A percentile compares a stretch with the other conserved stretches of the same genome.
Conservation (phyloP, 2,888 invertebrate genomes). For the Eupeodes latifasciatus region DNA sequence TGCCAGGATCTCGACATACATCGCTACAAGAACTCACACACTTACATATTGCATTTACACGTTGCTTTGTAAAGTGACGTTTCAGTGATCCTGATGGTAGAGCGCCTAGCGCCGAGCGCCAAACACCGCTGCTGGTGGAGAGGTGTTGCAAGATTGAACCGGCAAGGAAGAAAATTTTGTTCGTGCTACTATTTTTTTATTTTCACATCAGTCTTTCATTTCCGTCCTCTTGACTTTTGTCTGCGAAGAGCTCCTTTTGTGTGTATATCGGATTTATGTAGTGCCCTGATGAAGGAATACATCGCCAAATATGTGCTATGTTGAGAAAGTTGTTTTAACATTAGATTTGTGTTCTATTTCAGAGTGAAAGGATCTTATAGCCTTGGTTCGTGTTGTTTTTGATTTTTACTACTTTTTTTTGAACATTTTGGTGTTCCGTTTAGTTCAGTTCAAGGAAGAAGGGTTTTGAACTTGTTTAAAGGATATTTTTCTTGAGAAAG, state of each 20-base stretch:
- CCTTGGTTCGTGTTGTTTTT: conserved; percentile 8
- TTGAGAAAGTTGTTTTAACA: conserved; percentile 66
- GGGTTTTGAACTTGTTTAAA: conserved; percentile 46
- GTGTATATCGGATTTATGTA: background rate
- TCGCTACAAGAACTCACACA: background rate
- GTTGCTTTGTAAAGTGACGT: conserved; percentile 52
- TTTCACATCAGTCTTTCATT: background rate
- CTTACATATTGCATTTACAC: conserved; percentile 1
- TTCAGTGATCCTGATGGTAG: background rate
- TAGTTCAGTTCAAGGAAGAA: conserved; percentile 14
- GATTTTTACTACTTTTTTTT: conserved; percentile 26
- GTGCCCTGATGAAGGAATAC: conserved; percentile 54
- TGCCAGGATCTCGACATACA: conserved; percentile 19
- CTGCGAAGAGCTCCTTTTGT: conserved; percentile 16
- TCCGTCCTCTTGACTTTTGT: conserved; percentile 21
- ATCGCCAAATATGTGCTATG: conserved; percentile 46
- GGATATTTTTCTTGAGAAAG: conserved; percentile 34
- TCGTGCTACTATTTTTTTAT: conserved; percentile 25
- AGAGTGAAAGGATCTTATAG: conserved; percentile 25
- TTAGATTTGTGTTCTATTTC: conserved; percentile 66
- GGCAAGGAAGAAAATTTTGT: conserved; percentile 30
- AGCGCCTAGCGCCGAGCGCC: too few relatives aligned
- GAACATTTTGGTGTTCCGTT: conserved; percentile 61
- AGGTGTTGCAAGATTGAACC: conserved; percentile 5
- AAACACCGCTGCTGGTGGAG: background rate